Evolutionary conservation across 2,113 vertebrate genomes (phyloP).

Genomic region (Aix galericulata): DNA sequence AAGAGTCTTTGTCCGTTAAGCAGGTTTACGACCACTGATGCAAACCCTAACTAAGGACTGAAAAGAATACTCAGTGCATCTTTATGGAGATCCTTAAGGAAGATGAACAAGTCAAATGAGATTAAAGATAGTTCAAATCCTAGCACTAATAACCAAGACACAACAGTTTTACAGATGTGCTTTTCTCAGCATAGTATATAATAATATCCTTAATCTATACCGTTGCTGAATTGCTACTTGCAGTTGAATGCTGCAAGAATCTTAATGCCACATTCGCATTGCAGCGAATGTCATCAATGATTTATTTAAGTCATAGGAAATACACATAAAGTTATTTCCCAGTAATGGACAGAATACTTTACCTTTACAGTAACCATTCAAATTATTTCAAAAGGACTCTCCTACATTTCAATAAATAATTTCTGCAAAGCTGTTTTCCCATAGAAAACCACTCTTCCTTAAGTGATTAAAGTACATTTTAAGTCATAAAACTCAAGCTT

Average conservation of each 20-base stretch:
- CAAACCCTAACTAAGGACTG: slow-evolving; percentile 75
- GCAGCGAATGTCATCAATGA: background rate
- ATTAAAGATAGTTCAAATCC: slow-evolving; percentile 72
- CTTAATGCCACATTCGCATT: background rate
- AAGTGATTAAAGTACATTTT: slow-evolving; percentile 33
- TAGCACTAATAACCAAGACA: slow-evolving; percentile 27
- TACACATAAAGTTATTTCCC: background rate
- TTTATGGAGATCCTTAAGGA: slow-evolving; percentile 76
- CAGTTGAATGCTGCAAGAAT: background rate
- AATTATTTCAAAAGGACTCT: slow-evolving; percentile 6
- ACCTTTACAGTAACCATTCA: background rate
- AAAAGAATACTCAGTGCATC: slow-evolving; percentile 71
- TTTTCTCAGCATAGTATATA: slow-evolving; percentile 31
- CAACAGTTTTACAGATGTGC: slow-evolving; percentile 43
- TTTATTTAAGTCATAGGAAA: slow-evolving; percentile 2
- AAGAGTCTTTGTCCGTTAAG: slow-evolving; percentile 75
- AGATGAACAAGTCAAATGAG: slow-evolving; percentile 78
- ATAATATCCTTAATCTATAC: background rate
- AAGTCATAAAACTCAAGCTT: slow-evolving; percentile 48
- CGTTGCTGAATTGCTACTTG: background rate
- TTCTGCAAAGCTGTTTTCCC: background rate
- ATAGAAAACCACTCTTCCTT: slow-evolving; percentile 18
- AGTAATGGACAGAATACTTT: background rate
- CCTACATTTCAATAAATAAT: slow-evolving; percentile 20
- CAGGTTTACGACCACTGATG: slow-evolving; percentile 80